Conservation (phyloP, 2,113 vertebrate genomes). For the Chunga burmeisteri region DNA sequence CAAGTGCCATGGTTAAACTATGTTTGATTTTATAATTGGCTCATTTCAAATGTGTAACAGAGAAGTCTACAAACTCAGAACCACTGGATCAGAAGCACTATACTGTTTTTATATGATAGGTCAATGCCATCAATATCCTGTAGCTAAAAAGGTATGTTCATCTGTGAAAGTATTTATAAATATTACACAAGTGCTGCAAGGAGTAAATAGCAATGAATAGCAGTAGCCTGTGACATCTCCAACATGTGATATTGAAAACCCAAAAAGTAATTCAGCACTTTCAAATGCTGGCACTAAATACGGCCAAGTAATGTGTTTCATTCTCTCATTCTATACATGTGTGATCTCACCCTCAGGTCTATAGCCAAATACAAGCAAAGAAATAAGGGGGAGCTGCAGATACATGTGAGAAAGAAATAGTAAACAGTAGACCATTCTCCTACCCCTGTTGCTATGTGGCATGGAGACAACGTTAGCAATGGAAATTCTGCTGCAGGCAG, state of each 20-base stretch:
- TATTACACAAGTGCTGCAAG: background rate
- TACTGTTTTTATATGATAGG: background rate
- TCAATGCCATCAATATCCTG: constrained; percentile 17
- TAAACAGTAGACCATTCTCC: background rate
- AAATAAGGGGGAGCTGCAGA: constrained; percentile 32
- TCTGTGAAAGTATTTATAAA: constrained; percentile 15
- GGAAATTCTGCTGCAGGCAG: constrained; percentile 37
- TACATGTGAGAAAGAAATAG: constrained; percentile 32
- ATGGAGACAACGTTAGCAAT: background rate
- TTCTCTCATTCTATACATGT: background rate
- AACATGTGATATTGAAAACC: constrained; percentile 1
- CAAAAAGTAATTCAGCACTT: constrained; percentile 5
- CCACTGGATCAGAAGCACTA: constrained; percentile 1
- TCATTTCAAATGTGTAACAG: constrained; percentile 19
- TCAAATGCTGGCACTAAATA: constrained; percentile 19
- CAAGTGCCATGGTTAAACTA: constrained; percentile 37
- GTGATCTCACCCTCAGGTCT: constrained; percentile 49
- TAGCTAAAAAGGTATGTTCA: background rate
- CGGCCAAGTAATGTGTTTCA: background rate
- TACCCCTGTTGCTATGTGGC: background rate
- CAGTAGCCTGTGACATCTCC: constrained; percentile 14
- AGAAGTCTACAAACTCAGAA: constrained; percentile 19
- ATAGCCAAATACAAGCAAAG: constrained; percentile 38
- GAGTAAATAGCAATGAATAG: constrained; percentile 8
- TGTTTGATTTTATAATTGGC: constrained; percentile 21